A percentile compares a stretch with the other conserved stretches of the same genome.
These are phyloP conservation scores for Pogona vitticeps DNA, from an alignment of 2,113 vertebrate species.

Conservation along the genomic window DNA sequence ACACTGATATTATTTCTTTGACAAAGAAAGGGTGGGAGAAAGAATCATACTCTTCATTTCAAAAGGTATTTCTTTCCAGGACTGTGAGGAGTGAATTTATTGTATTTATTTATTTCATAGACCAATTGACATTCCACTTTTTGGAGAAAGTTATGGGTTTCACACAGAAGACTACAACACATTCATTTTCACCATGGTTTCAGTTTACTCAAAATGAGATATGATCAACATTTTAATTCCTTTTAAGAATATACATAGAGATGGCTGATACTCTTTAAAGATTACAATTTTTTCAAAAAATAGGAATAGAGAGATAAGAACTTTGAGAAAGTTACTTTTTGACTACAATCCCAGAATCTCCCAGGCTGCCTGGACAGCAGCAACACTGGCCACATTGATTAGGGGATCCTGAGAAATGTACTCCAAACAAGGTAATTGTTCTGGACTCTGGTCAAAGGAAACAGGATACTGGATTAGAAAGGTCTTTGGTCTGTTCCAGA, in stretches of 20 bases:
- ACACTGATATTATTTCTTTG: neutral
- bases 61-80: neutral
- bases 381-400: no score
- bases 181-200: neutral
- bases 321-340: neutral
- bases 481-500: neutral
- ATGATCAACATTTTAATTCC: constrained; percentile 20
- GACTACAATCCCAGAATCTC: neutral
- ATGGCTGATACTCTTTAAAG: neutral
- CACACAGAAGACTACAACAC: neutral
- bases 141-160: constrained; percentile 11
- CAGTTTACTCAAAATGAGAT: constrained; percentile 9
- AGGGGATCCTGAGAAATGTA: no score
- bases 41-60: neutral
- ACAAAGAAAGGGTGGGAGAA: neutral
- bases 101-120: neutral
- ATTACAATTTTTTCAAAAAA: neutral
- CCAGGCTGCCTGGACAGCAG: neutral
- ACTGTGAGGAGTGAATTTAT: constrained; percentile 3
- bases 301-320: neutral
- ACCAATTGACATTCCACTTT: neutral
- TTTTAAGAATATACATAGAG: constrained; percentile 1
- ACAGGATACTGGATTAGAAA: no score
- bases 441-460: no score
- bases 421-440: no score